Evolutionary conservation across 2,888 invertebrate species (phyloP).

Genomic region (Cryptosula pallasiana): DNA sequence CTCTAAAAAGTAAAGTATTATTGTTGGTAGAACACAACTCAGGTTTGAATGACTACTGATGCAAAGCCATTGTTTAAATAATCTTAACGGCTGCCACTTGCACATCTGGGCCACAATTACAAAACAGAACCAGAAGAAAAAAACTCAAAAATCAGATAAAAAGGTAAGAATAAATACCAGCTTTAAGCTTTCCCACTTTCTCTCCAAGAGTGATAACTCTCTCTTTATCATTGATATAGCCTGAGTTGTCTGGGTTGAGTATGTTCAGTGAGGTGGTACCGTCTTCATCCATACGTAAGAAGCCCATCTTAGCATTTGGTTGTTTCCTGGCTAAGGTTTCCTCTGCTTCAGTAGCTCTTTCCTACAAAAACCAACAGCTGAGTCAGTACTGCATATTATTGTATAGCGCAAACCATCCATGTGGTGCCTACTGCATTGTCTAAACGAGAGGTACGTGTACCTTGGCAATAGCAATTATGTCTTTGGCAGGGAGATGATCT

Average conservation of each 20-base stretch:
- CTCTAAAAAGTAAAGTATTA: no score
- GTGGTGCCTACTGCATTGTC: no score
- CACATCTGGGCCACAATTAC: no score
- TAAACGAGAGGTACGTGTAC: conserved; percentile 34
- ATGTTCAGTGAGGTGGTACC: conserved; percentile 84
- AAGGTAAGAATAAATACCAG: conserved; percentile 63
- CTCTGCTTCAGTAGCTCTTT: conserved; percentile 11
- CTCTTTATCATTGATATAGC: conserved; percentile 56
- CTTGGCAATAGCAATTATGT: conserved; percentile 69
- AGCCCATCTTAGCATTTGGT: conserved; percentile 63
- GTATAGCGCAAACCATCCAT: no score
- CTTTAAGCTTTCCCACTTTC: conserved; percentile 74
- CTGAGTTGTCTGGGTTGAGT: conserved; percentile 64
- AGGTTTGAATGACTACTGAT: no score
- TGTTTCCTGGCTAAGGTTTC: neutral
- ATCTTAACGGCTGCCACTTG: no score
- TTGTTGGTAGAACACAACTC: no score
- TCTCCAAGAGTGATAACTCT: conserved; percentile 70
- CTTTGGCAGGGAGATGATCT: conserved; percentile 64
- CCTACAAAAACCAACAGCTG: no score
- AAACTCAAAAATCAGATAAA: neutral
- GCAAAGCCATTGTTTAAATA: no score
- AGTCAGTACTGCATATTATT: no score
- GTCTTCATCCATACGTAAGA: conserved; percentile 77
- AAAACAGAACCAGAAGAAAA: neutral